A percentile compares a stretch with the other conserved stretches of the same genome.
phyloP scores from a whole-genome alignment of 2,113 vertebrate species.

The Hoplias malabaricus region DNA sequence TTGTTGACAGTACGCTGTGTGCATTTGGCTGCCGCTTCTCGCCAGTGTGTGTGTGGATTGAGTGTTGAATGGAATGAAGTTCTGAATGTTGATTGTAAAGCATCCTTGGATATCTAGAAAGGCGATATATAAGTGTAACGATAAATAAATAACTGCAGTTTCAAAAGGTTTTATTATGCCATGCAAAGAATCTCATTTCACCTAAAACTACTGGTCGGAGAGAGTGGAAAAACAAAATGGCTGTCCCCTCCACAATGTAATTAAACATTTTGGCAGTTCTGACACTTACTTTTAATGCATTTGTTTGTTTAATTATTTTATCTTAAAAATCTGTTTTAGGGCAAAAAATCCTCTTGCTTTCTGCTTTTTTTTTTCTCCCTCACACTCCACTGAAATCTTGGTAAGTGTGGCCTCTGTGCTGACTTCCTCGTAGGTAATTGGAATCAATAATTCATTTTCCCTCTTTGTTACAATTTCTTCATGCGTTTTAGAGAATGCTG shows the following conservation, averaged over 20 bases:
- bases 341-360: not conserved
- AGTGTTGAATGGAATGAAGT: too few relatives aligned
- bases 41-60: too few relatives aligned
- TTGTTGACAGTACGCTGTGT: too few relatives aligned
- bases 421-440: constrained; percentile 68
- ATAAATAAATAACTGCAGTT: too few relatives aligned
- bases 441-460: constrained; percentile 78
- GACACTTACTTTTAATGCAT: not conserved
- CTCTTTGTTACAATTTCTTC: constrained; percentile 66
- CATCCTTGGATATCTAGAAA: too few relatives aligned
- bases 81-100: too few relatives aligned
- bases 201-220: too few relatives aligned
- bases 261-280: not conserved
- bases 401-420: constrained; percentile 31
- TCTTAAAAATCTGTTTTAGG: not conserved
- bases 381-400: constrained; percentile 9
- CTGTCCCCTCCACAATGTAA: not conserved
- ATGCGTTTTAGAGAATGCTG: constrained; percentile 40
- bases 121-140: too few relatives aligned
- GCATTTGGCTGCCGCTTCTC: too few relatives aligned
- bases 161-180: too few relatives aligned
- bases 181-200: too few relatives aligned
- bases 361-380: not conserved
- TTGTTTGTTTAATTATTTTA: not conserved
- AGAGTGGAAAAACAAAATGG: not conserved